Evolutionary conservation across 2,888 invertebrate genomes (phyloP).

Genomic region (Protodeltote pygarga): DNA sequence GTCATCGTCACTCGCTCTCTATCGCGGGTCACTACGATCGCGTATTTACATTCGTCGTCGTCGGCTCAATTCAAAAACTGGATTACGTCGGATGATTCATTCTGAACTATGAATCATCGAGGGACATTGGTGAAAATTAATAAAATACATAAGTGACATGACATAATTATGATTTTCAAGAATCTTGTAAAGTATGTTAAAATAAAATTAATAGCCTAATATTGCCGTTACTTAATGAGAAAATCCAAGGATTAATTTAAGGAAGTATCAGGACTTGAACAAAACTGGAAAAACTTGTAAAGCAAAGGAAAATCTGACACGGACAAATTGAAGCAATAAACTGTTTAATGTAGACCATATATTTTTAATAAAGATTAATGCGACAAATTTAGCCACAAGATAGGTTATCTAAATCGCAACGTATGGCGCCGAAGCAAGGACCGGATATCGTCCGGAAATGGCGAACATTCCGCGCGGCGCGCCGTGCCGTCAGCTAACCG

Average conservation of each 20-base stretch:
- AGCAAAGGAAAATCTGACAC: conserved; percentile 43
- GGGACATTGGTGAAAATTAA: conserved; percentile 71
- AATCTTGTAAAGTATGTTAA: conserved; percentile 3
- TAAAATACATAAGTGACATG: conserved; percentile 20
- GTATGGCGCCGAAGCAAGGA: conserved; percentile 67
- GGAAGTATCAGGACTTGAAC: conserved; percentile 52
- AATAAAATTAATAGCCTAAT: neutral
- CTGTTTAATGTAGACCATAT: neutral
- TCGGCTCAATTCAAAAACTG: conserved; percentile 85
- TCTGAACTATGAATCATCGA: conserved; percentile 78
- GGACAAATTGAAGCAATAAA: conserved; percentile 28
- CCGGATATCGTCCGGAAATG: conserved; percentile 86
- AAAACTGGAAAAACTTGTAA: conserved; percentile 64
- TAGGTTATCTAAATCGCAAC: conserved; percentile 69
- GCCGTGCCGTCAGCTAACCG: conserved; percentile 62
- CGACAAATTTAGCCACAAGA: conserved; percentile 39
- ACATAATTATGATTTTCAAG: conserved; percentile 29
- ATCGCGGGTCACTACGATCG: conserved; percentile 81
- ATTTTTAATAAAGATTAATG: conserved; percentile 17
- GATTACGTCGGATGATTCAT: conserved; percentile 84
- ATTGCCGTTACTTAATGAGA: neutral
- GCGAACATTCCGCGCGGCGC: conserved; percentile 82
- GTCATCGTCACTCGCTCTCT: conserved; percentile 76
- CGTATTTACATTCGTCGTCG: conserved; percentile 81
- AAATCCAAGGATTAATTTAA: conserved; percentile 53